phyloP scores from a whole-genome alignment of 2,888 invertebrate genomes.

The Acrocyrtus sp. region DNA sequence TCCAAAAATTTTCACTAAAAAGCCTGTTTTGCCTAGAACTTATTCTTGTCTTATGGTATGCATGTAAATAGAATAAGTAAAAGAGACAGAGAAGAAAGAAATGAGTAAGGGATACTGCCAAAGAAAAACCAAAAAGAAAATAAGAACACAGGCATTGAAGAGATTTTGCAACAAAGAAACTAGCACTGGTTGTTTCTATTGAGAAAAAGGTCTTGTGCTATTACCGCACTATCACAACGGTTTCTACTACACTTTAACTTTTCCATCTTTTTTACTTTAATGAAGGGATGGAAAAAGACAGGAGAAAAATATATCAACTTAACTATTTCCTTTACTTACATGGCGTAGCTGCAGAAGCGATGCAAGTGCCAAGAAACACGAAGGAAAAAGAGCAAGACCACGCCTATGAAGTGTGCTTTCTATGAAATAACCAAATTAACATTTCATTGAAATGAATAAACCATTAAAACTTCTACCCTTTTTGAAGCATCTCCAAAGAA shows the following conservation, averaged over 20 bases:
- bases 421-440: conserved; percentile 51
- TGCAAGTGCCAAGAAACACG: conserved; percentile 39
- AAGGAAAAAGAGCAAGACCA: conserved; percentile 34
- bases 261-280: neutral
- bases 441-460: conserved; percentile 53
- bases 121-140: conserved; percentile 30
- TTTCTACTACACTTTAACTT: too few relatives aligned
- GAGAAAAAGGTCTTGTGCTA: neutral
- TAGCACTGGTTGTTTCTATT: neutral
- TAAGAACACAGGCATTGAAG: conserved; percentile 42
- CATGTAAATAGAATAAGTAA: conserved; percentile 16
- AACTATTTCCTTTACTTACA: too few relatives aligned
- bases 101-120: conserved; percentile 35
- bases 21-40: conserved; percentile 1
- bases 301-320: neutral
- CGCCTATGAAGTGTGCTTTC: conserved; percentile 51
- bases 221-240: neutral
- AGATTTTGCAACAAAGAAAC: conserved; percentile 36
- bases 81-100: conserved; percentile 10
- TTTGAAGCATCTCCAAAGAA: too few relatives aligned
- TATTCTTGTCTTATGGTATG: neutral
- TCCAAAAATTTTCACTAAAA: too few relatives aligned
- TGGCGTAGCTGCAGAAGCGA: neutral
- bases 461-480: conserved; percentile 47
- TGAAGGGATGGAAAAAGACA: neutral